Conservation (phyloP, 2,888 invertebrate species). For the Mimas tiliae region DNA sequence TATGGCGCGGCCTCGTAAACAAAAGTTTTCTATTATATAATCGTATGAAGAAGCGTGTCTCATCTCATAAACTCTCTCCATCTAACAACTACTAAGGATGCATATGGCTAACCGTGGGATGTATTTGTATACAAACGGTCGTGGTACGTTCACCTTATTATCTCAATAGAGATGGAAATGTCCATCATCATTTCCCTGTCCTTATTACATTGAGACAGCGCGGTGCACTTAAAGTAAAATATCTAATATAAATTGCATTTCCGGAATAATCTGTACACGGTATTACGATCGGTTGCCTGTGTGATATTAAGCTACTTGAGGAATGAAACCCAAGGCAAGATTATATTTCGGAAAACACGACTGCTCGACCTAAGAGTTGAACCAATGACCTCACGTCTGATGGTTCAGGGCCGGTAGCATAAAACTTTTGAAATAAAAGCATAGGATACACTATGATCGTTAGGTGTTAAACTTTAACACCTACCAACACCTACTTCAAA, state of each 20-base stretch:
- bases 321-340: neutral
- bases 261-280: no score
- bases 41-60: no score
- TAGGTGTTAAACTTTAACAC: neutral
- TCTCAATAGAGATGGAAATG: neutral
- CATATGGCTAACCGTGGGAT: neutral
- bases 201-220: neutral
- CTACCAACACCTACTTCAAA: no score
- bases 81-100: neutral
- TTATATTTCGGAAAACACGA: neutral
- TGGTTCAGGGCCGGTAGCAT: neutral
- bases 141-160: neutral
- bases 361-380: neutral
- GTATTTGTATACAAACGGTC: neutral
- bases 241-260: no score
- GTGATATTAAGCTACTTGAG: neutral
- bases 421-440: no score
- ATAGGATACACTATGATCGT: no score
- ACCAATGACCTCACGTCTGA: neutral
- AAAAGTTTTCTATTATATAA: no score
- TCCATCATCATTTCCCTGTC: neutral
- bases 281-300: neutral
- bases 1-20: no score
- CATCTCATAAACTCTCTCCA: no score
- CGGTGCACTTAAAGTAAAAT: neutral